Evolutionary conservation across 2,888 invertebrate species (phyloP), one percentile per base, ranked within the genome.

Genomic region (Dione vanillae): DNA sequence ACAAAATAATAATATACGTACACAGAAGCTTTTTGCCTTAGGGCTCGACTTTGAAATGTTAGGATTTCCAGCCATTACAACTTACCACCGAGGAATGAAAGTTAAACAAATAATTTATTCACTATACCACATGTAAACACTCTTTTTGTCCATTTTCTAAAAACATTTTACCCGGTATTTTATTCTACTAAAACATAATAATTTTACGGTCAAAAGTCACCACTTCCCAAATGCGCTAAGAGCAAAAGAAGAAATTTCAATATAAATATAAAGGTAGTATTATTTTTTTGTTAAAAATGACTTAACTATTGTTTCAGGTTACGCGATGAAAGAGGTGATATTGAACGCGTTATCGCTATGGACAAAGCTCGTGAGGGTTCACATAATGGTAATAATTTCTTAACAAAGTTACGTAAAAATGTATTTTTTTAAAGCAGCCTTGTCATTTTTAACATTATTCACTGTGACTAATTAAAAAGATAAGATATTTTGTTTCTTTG

Each of bases 291-390:
- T 40, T 56, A 16, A 37, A 56, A 8, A 16, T 64, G 16, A 45
- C 19, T 66, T 56, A 45, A 64, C 19, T 47, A 27, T 94, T 94
- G 93, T 96, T 95, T 70, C 95, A 97, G 97, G 95, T 95, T 97
- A 93, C 95, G 97, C 83, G 97, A 97, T 88, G 97, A 97, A 91
- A 94, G 97, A 88, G 96, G 96, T 73, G 97, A 97, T 85, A 96
- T 96, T 79, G 97, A 97, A 85, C 95, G 97, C 88, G 96, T 96
- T 78, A 94, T 96, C 88, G 96, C 96, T 71, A 94, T 96, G 91
- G 97, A 96, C 87, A 97, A 97, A 94, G 96, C 96, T 76, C 95
- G 97, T 87, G 97, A 97, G 84, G 97, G 97, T 89, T 97, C 97
- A 83, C 96, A 97, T 94, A 97, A 97, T 93, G 97, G 97, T 97